These are phyloP conservation scores for Penaeus monodon DNA, from an alignment of 2,888 invertebrate genomes.

Conservation along the genomic window DNA sequence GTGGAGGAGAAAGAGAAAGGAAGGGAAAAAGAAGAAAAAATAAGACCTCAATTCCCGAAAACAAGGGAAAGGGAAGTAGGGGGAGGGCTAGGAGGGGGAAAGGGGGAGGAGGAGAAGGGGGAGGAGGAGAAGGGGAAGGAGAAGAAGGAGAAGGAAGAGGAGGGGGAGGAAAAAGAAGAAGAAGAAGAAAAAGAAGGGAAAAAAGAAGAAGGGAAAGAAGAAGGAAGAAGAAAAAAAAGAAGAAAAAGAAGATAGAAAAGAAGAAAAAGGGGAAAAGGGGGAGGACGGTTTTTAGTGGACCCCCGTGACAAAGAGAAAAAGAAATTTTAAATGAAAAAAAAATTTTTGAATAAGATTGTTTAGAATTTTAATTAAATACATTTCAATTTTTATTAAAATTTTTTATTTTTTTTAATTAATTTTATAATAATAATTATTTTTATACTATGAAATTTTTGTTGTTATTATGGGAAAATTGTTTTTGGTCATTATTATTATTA, in stretches of 20 bases:
- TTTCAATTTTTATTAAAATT: not conserved
- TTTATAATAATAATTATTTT: too few relatives aligned
- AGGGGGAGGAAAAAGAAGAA: not conserved
- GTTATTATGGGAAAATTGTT: too few relatives aligned
- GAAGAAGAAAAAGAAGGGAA: not conserved
- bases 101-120: too few relatives aligned
- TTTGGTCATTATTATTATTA: too few relatives aligned
- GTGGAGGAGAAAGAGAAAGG: not conserved
- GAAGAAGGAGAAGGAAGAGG: conserved; percentile 12
- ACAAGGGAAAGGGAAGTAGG: too few relatives aligned
- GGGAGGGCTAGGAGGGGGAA: too few relatives aligned
- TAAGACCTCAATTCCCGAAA: too few relatives aligned
- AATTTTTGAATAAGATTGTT: not conserved
- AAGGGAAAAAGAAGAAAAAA: not conserved
- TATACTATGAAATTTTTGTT: too few relatives aligned
- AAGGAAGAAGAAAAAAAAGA: too few relatives aligned
- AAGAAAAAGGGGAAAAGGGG: not conserved
- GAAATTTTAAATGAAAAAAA: not conserved
- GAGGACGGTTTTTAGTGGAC: not conserved
- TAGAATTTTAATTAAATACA: not conserved
- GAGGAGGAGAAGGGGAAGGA: not conserved
- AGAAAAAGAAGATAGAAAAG: too few relatives aligned
- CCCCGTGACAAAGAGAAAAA: conserved; percentile 2
- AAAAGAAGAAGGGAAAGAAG: not conserved
- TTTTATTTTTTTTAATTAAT: too few relatives aligned